Base-by-base conservation (phyloP, 2,113 vertebrate species). In the Carassius auratus region DNA sequence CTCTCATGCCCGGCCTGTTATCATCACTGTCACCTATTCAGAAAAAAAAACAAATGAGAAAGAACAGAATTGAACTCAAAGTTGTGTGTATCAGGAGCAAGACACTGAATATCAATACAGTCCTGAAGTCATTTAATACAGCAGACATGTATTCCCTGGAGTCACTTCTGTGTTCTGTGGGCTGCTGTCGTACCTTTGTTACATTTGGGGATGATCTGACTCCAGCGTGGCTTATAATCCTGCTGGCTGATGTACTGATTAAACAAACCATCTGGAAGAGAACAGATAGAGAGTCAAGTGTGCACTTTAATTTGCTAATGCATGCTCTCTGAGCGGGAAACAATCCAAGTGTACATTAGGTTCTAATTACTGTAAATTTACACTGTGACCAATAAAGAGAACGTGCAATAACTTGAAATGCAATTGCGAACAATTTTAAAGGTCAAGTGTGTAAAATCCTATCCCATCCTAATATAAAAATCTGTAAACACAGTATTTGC, bases 221-320 rank as follows among this genome's bases (percentile, higher is more conserved):
- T 98, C 98, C 98, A 99, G 81, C 98, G 94, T 75, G 98, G 98
- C 89, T 99, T 99, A 92, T 99, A 99, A 91, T 99, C 98, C 91
- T 99, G 98, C 85, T 99, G 98, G 92, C 98, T 99, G 95, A 99
- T 99, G 84, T 99, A 99, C 90, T 99, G 98, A 93, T 97, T 99
- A 94, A 99, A 99, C 82, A 99, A 96, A 68, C 98, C 98, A 91
- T 99, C 98, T 95, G 84, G 59, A 87, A 81, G 79, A 86, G 59
- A 59, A 3, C 15, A 91, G 61, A 91, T 78, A 86, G 38, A 84
- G 33, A 83, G 76, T 80, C 21, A 81, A 81, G 66, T 17, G 19
- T 81, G 66, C 50, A 23, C 50, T 73, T 83, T 83, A 57, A 83
- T 73, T 73, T 42, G 30, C 8, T 59, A 73, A 59, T 71, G 81